phyloP scores from a whole-genome alignment of 2,113 vertebrate species.

The Ursus arctos region DNA sequence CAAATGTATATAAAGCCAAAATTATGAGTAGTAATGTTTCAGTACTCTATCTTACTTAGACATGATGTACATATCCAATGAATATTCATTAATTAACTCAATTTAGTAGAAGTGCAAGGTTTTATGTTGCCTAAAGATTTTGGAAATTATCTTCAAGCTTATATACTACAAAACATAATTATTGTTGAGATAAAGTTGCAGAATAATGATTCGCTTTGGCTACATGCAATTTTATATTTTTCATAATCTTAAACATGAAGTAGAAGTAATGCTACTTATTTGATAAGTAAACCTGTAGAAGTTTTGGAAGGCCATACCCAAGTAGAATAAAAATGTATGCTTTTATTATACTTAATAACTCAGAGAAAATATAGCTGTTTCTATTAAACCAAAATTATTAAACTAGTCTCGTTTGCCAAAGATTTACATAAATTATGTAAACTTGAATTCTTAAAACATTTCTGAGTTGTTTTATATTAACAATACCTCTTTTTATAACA shows the following conservation, averaged over 20 bases:
- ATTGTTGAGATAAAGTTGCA: not conserved
- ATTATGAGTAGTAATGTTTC: not conserved
- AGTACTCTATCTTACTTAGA: not conserved
- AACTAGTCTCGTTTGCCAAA: not conserved
- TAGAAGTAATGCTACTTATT: not conserved
- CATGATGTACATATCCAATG: not conserved
- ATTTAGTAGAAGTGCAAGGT: not conserved
- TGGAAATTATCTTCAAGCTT: not conserved
- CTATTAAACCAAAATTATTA: constrained; percentile 28
- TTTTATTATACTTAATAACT: not conserved
- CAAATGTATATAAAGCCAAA: not conserved
- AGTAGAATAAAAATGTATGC: not conserved
- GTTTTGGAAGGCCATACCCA: not conserved
- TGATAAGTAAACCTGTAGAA: not conserved
- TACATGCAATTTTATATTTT: not conserved
- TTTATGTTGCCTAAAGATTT: not conserved
- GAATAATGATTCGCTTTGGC: not conserved
- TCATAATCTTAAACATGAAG: constrained; percentile 11
- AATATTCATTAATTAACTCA: not conserved
- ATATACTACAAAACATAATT: not conserved
- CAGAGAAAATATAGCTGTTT: not conserved
- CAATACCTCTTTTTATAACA: not conserved
- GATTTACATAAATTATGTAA: not conserved
- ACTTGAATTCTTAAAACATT: not conserved
- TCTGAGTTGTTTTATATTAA: not conserved